A percentile compares a stretch with the other conserved stretches of the same genome.
These are phyloP conservation scores for Melanogrammus aeglefinus DNA, from an alignment of 2,797 vertebrate species.

Conservation along the genomic window DNA sequence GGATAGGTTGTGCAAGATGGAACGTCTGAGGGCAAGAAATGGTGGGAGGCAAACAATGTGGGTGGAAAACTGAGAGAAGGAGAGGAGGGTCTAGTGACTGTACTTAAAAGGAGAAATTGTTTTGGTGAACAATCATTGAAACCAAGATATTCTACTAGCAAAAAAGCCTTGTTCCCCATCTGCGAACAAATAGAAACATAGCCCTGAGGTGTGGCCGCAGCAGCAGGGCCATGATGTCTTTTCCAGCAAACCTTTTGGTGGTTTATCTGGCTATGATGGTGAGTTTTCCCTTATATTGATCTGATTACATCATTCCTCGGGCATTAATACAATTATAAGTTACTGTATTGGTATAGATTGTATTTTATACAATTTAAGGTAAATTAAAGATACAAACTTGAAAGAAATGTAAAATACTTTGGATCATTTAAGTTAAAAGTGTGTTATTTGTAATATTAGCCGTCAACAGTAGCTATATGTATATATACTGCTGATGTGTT, in stretches of 20 bases:
- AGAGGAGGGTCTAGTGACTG: not conserved
- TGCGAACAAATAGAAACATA: not conserved
- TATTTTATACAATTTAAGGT: not conserved
- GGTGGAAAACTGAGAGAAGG: not conserved
- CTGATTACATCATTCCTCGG: not conserved
- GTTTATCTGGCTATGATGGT: slow-evolving; percentile 7
- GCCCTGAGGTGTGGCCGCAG: not conserved
- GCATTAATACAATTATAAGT: not conserved
- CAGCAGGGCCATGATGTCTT: not conserved
- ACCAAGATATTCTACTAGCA: not conserved
- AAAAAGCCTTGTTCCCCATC: not conserved
- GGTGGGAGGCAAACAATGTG: not conserved
- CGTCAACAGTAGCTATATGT: not conserved
- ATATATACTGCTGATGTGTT: too few relatives aligned
- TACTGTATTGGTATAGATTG: not conserved
- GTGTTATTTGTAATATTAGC: not conserved
- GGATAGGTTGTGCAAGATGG: not conserved
- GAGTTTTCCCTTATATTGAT: not conserved
- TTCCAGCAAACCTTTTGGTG: not conserved
- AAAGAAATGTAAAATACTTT: too few relatives aligned
- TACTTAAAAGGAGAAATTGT: not conserved
- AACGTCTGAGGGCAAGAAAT: not conserved
- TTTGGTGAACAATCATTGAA: not conserved
- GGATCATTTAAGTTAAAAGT: not conserved
- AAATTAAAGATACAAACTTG: not conserved